A percentile compares a stretch with the other conserved stretches of the same genome.
phyloP scores from a whole-genome alignment of 2,888 invertebrate genomes.

The Eulithis testata region DNA sequence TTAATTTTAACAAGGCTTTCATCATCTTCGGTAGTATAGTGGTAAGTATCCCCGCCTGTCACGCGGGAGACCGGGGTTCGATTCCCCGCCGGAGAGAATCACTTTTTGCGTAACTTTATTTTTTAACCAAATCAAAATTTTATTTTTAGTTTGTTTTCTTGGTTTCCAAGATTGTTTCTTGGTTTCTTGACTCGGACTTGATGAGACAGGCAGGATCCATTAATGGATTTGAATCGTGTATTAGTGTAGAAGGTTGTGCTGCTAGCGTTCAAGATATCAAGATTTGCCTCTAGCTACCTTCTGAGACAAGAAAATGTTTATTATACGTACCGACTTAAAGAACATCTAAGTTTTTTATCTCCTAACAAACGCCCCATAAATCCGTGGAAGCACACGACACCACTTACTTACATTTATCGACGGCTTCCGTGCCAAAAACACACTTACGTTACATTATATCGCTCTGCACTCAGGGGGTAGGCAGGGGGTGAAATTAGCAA shows the following conservation, averaged over 20 bases:
- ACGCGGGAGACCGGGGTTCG: constrained; percentile 86
- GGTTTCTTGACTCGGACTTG: no score
- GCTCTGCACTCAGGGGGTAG: constrained; percentile 24
- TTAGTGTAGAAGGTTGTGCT: no score
- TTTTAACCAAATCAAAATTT: neutral
- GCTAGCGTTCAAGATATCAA: no score
- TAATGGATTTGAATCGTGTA: no score
- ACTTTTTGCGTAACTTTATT: constrained; percentile 42
- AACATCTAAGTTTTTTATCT: constrained; percentile 3
- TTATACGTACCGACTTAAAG: no score
- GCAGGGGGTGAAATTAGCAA: constrained; percentile 44
- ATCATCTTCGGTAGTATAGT: constrained; percentile 83
- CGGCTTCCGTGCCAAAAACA: constrained; percentile 43
- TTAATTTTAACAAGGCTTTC: neutral
- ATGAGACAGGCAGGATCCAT: no score
- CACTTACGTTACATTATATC: constrained; percentile 41
- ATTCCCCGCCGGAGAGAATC: constrained; percentile 81
- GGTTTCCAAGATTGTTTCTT: no score
- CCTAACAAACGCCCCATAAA: constrained; percentile 38
- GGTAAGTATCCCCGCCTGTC: constrained; percentile 85
- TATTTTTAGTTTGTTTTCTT: no score
- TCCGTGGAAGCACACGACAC: constrained; percentile 24
- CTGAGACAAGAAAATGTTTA: no score
- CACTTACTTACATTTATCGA: constrained; percentile 36
- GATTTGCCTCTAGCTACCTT: neutral